Evolutionary conservation across 2,888 invertebrate genomes (phyloP), one percentile per base, ranked within the genome.

Genomic region (Tridacna gigas): DNA sequence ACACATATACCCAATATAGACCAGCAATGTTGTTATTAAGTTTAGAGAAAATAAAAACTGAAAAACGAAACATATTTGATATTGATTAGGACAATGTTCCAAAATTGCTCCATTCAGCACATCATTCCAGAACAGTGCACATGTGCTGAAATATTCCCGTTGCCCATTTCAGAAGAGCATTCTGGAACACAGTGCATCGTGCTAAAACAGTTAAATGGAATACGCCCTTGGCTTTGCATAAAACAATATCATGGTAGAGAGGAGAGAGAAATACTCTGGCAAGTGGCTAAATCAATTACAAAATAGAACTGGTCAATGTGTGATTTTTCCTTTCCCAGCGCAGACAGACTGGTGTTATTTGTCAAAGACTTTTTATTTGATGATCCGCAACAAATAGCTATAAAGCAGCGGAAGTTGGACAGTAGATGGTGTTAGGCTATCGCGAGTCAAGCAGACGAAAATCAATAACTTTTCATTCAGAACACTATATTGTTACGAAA

Each of bases 331-430:
- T 56, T 11, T 56, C 56, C 15, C 56, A 1, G 56, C 11, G 56
- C 56, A 56, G 56, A 56, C 56, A 20, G 20, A 20, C 56, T 56
- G 56, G 56, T 56, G 56, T 56, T 56, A 56, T 56, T 56, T 56
- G 56, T 56, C 56, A 20, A 20, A 56, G 37, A 45, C 20, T 67
- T 67, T 67, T 67, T 67, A 67, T 67, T 67, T 45, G 67, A 67
- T 67, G 71, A 51, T 71, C 48, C 48, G 71, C 71, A 71, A 71
- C 71, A 71, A 71, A 71, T 26, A 51, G 51, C 71, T 51, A 71
- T 71, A 71, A 71, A 22, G 20, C 71, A 25, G 11, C 51, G 71
- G 48, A 51, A 71, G 71, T 22, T 51, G 15, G 25, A 48, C 51
- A 48, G 47, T 47, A 71, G 51, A 71, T 25, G 25, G 71, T 71